Base-by-base conservation (phyloP, 2,888 invertebrate species). In the Lasioglossum morio region DNA sequence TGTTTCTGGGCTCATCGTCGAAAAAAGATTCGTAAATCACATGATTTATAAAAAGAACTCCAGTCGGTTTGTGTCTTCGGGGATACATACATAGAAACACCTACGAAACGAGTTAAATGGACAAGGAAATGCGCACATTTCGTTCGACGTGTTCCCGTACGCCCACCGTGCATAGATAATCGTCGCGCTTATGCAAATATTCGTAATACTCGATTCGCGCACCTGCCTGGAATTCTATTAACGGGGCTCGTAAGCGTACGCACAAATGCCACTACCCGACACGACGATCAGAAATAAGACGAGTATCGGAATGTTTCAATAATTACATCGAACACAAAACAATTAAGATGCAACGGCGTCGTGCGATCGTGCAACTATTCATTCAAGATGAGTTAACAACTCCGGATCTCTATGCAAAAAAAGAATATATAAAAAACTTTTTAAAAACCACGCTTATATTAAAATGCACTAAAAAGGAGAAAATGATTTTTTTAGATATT, bases 141-240 rank as follows among this genome's bases (percentile, higher is more conserved):
- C 73, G 19, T 48, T 34, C 34, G 82, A 81, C 79, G 85, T 85
- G 72, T 76, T 87, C 82, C 82, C 84, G 83, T 87, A 84, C 85
- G 87, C 89, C 87, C 84, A 90, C 86, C 53, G 72, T 40, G 85
- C 77, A 77, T 76, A 81, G 83, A 86, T 89, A 87, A 90, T 89
- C 87, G 79, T 37, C 81, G 72, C 75, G 85, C 80, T 85, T 87
- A 89, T 90, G 91, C 89, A 91, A 92, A 92, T 91, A 89, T 84
- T 77, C 72, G 74, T 72, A 87, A 78, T 80, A 63, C 83, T 66
- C 83, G 83, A 88, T 90, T 87, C 84, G 88, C 86, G 89, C 87
- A 87, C 83, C 86, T 86, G 86, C 74, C 77, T 81, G 70, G 74
- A 81, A 88, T 84, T 86, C 87, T 74, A 86, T 78, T 63, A 72